Evolutionary conservation across 92 coral and sea anemone species (phyloP).

Genomic region (Porites cylindrica): DNA sequence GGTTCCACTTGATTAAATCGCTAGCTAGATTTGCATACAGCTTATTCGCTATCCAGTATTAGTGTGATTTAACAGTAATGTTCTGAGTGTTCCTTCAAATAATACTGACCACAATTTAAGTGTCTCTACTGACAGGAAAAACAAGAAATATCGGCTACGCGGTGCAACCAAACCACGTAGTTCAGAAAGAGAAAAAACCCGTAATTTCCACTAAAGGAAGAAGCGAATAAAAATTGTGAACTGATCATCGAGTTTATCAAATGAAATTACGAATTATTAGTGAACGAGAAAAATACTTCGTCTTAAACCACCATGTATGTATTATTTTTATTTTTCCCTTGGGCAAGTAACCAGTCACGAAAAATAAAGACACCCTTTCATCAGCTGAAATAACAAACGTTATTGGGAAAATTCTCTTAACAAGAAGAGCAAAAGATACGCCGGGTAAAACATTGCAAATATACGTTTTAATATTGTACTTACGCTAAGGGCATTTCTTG

Average conservation of each 20-base stretch:
- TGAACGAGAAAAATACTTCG: neutral
- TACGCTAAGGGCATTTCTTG: constrained; percentile 93
- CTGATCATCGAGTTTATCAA: neutral
- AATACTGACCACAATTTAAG: neutral
- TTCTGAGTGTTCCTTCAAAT: neutral
- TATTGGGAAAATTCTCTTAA: neutral
- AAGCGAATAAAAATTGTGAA: neutral
- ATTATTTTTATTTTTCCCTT: constrained; percentile 12
- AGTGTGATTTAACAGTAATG: constrained; percentile 9
- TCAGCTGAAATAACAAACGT: neutral
- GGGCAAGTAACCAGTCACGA: constrained; percentile 12
- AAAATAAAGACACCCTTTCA: neutral
- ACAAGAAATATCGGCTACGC: neutral
- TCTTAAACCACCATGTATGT: neutral
- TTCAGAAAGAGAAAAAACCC: neutral
- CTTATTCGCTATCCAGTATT: constrained; percentile 14
- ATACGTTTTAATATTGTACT: constrained; percentile 43
- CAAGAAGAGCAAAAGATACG: neutral
- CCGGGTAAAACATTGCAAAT: constrained; percentile 32
- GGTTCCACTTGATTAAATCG: constrained; percentile 54
- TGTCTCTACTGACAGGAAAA: neutral
- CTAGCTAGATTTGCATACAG: constrained; percentile 45
- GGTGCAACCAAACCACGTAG: neutral
- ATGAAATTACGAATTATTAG: neutral
- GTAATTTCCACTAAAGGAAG: neutral